Evolutionary conservation across 1,140 invertebrate species (phyloP), one percentile per base, ranked within the genome.

Genomic region (Philotrypesis tridentata): DNA sequence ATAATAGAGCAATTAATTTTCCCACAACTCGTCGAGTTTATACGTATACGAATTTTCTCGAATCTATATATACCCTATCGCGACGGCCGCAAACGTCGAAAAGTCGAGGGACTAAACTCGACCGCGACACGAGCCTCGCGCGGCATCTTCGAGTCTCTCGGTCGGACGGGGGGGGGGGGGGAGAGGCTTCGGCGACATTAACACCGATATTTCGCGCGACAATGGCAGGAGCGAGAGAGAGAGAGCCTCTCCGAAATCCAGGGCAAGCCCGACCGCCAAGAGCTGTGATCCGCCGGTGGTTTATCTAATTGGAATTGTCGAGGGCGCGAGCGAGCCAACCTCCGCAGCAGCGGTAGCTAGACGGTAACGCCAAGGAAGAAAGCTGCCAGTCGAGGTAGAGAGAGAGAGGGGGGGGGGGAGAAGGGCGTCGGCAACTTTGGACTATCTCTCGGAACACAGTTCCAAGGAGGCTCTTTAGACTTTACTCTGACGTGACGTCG

Each of bases 221-320:
- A 82, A 76, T 40, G 68, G 48, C 21, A 55, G 48, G 43, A 48
- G 48, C 17, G 48, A 17, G 40, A 43, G 40, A 43, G 40, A 43
- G 40, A 43, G 77, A 71, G 76, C 43, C 74, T 63, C 74, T 63
- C 73, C 67, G 82, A 85, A 86, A 88, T 87, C 83, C 85, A 82
- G 79, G 82, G 80, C 84, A 86, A 68, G 87, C 84, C 86, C 83
- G 85, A 90, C 87, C 88, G 87, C 88, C 90, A 89, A 90, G 89
- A 90, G 86, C 87, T 86, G 85, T 89, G 88, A 91, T 90, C 89
- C 86, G 84, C 67, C 85, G 86, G 90, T 82, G 89, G 89, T 92
- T 91, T 91, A 90, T 91, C 87, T 92, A 92, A 91, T 92, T 91
- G 89, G 88, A 90, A 90, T 91, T 90, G 88, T 91, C 89, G 88